Evolutionary conservation across 2,888 invertebrate species (phyloP).

Genomic region (Hoplodrina blanda): DNA sequence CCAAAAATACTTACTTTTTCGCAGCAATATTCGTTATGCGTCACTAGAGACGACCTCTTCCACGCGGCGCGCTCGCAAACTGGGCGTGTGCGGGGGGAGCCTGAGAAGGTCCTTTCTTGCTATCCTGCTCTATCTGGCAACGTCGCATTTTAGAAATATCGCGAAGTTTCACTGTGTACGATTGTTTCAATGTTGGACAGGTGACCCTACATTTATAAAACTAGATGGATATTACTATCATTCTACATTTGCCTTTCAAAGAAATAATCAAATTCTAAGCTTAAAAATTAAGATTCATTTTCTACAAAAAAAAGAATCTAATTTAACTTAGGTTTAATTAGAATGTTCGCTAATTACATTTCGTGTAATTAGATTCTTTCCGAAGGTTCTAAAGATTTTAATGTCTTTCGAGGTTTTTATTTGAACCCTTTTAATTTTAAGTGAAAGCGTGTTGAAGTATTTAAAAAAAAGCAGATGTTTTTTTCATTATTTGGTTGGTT

Average conservation of each 20-base stretch:
- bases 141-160: too few species aligned
- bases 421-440: constrained; percentile 18
- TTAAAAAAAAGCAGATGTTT: not conserved
- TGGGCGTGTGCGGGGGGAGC: too few species aligned
- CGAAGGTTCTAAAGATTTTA: constrained; percentile 28
- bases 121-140: too few species aligned
- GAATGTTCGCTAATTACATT: constrained; percentile 41
- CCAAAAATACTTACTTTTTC: too few species aligned
- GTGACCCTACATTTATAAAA: too few species aligned
- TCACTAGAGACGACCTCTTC: too few species aligned
- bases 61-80: too few species aligned
- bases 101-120: too few species aligned
- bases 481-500: not conserved
- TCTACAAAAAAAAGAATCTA: constrained; percentile 24
- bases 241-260: not conserved
- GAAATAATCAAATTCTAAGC: constrained; percentile 17
- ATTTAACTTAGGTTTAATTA: constrained; percentile 48
- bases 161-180: too few species aligned
- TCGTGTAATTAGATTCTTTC: constrained; percentile 42
- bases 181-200: too few species aligned
- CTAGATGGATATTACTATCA: not conserved
- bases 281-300: constrained; percentile 18
- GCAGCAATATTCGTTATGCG: too few species aligned
- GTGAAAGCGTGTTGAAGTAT: not conserved
- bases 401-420: constrained; percentile 20